A percentile compares a stretch with the other conserved stretches of the same genome.
Evolutionary conservation across 2,888 invertebrate species (phyloP).

Genomic region (Iphiclides podalirius): DNA sequence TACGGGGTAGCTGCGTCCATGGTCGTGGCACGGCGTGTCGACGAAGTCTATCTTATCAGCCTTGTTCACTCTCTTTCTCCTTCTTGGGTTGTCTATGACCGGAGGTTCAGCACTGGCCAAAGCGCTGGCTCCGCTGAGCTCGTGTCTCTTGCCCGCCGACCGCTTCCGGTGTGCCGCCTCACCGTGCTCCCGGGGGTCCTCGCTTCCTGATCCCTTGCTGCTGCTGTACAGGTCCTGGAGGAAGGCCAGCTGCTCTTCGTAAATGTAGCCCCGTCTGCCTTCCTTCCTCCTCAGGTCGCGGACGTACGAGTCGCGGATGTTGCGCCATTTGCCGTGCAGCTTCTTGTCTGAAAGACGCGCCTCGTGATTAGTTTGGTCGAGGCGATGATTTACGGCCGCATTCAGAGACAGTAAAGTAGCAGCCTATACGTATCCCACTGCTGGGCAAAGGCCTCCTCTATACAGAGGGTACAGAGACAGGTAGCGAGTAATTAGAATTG

Average conservation of each 20-base stretch:
- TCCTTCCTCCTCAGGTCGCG: conserved; percentile 46
- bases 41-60: conserved; percentile 48
- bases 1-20: conserved; percentile 33
- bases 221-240: conserved; percentile 44
- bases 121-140: conserved; percentile 42
- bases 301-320: conserved; percentile 64
- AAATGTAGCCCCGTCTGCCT: conserved; percentile 47
- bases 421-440: no score
- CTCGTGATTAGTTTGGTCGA: no score
- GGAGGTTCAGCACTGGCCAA: conserved; percentile 35
- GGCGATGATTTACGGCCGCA: no score
- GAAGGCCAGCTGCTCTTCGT: conserved; percentile 56
- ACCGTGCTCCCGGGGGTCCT: conserved; percentile 39
- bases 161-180: conserved; percentile 38
- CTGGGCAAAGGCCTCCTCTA: no score
- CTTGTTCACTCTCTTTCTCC: conserved; percentile 37
- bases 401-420: no score
- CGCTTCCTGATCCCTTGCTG: conserved; percentile 41
- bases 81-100: conserved; percentile 43
- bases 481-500: no score
- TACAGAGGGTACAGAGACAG: no score
- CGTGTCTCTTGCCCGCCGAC: conserved; percentile 30
- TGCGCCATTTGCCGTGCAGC: conserved; percentile 65
- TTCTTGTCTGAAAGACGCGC: conserved; percentile 60
- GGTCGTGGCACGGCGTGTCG: conserved; percentile 43